Percentiles rank a stretch among this genome's conserved stretches.
phyloP scores from a whole-genome alignment of 2,113 vertebrate species.

The Phaethornis superciliosus region DNA sequence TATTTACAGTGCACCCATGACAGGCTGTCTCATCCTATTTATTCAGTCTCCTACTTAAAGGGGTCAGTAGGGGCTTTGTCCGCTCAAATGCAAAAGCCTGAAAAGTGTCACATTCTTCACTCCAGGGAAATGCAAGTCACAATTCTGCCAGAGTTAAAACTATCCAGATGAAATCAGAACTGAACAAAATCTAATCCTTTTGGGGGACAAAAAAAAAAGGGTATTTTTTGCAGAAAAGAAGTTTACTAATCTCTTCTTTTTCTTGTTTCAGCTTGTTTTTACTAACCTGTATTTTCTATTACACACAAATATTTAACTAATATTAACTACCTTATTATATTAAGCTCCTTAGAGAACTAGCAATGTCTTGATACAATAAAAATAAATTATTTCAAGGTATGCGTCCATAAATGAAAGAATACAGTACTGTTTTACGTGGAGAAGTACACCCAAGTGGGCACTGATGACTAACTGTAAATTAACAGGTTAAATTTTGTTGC shows the following conservation, averaged over 20 bases:
- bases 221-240: not conserved
- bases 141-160: not conserved
- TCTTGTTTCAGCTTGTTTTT: not conserved
- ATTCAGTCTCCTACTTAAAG: slow-evolving; percentile 20
- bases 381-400: not conserved
- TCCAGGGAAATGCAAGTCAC: slow-evolving; percentile 11
- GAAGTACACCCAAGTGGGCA: not conserved
- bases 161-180: slow-evolving; percentile 4
- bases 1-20: slow-evolving; percentile 22
- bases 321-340: not conserved
- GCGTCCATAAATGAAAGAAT: not conserved
- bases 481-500: not conserved
- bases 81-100: not conserved
- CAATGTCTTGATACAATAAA: not conserved
- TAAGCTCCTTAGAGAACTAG: not conserved
- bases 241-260: not conserved
- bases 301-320: not conserved
- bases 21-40: slow-evolving; percentile 64
- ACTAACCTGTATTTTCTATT: not conserved
- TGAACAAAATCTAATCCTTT: not conserved
- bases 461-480: not conserved
- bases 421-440: not conserved
- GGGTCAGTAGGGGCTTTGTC: slow-evolving; percentile 48
- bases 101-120: slow-evolving; percentile 22
- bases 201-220: not conserved